Conservation (phyloP, 2,797 vertebrate species). For the Epinephelus awoara region DNA sequence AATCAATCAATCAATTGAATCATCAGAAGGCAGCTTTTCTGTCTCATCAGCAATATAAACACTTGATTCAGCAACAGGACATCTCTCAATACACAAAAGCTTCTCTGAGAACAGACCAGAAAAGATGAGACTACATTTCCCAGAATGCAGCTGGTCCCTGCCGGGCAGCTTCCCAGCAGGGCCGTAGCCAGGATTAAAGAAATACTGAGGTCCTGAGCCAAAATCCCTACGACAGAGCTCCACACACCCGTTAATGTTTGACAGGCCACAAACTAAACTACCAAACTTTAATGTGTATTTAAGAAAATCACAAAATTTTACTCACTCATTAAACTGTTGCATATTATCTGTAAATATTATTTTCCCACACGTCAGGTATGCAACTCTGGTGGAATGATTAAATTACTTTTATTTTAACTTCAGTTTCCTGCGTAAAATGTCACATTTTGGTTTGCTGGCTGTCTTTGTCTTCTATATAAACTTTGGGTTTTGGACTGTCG, state of each 20-base stretch:
- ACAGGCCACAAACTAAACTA: background rate
- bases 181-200: background rate
- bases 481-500: too few relatives aligned
- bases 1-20: conserved; percentile 13
- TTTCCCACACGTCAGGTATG: background rate
- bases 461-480: too few relatives aligned
- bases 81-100: background rate
- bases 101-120: conserved; percentile 7
- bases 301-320: background rate
- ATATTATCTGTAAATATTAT: background rate
- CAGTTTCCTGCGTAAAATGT: background rate
- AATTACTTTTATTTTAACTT: conserved; percentile 4
- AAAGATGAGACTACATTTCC: conserved; percentile 60
- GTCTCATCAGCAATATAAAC: conserved; percentile 57
- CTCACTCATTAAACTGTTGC: background rate
- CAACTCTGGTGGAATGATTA: background rate
- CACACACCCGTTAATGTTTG: too few relatives aligned
- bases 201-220: background rate
- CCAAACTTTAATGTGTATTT: background rate
- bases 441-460: background rate
- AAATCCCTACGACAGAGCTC: background rate
- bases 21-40: conserved; percentile 33
- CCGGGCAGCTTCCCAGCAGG: background rate
- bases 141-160: conserved; percentile 67
- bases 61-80: conserved; percentile 1